Conservation (phyloP, 2,888 invertebrate species). For the Lapara coniferarum region DNA sequence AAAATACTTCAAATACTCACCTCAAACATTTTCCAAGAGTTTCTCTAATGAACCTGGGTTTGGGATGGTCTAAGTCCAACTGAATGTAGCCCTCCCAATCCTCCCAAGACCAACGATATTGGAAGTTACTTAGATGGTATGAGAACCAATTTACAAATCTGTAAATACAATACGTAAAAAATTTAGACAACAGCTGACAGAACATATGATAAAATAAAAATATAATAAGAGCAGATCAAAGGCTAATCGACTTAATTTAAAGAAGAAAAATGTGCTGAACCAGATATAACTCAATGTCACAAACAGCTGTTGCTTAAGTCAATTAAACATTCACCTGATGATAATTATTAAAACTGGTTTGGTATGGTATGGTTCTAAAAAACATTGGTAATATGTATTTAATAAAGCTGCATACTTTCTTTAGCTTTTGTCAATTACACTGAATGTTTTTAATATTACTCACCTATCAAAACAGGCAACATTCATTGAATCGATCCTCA, state of each 20-base stretch:
- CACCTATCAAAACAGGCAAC: constrained; percentile 96
- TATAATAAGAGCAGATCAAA: background rate
- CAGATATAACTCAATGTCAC: too few relatives aligned
- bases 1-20: constrained; percentile 69
- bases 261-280: too few relatives aligned
- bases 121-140: constrained; percentile 99
- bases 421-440: too few relatives aligned
- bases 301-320: too few relatives aligned
- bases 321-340: too few relatives aligned
- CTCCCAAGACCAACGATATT: constrained; percentile 99
- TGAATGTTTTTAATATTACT: constrained; percentile 32
- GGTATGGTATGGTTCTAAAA: too few relatives aligned
- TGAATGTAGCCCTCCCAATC: constrained; percentile 96
- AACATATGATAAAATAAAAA: too few relatives aligned
- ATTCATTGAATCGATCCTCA: constrained; percentile 98
- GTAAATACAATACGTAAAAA: constrained; percentile 42
- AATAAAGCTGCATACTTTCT: too few relatives aligned
- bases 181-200: background rate
- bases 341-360: too few relatives aligned
- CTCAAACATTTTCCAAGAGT: constrained; percentile 95
- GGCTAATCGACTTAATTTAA: too few relatives aligned
- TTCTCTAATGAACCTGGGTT: constrained; percentile 97
- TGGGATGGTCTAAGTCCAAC: constrained; percentile 93
- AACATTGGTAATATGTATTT: too few relatives aligned
- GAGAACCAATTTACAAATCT: constrained; percentile 99